A percentile compares a stretch with the other conserved stretches of the same genome.
Conservation (phyloP, 2,113 vertebrate species). For the Sitta europaea region DNA sequence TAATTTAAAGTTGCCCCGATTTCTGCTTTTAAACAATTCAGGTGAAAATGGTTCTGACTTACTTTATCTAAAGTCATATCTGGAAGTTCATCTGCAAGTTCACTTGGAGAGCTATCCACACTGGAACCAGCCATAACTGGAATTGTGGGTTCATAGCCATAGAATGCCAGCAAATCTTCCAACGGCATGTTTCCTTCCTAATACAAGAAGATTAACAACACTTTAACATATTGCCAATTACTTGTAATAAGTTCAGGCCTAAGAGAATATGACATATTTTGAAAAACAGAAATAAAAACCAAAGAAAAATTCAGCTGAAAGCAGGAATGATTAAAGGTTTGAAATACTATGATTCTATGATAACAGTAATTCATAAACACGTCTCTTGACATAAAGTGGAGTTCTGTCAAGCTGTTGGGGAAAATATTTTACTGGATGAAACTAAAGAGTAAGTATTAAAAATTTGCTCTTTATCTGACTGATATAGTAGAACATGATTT, state of each 20-base stretch:
- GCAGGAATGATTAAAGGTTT: neutral
- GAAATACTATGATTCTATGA: neutral
- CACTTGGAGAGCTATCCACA: conserved; percentile 91
- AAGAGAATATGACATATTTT: neutral
- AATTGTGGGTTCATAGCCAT: conserved; percentile 89
- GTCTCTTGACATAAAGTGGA: neutral
- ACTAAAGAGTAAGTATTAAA: neutral
- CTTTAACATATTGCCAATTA: neutral
- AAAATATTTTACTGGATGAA: neutral
- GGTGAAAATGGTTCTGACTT: neutral
- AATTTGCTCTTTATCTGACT: neutral
- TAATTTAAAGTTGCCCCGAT: neutral
- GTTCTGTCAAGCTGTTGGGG: neutral
- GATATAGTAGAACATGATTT: neutral
- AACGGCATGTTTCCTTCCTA: conserved; percentile 97
- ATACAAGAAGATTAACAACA: neutral
- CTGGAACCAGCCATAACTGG: conserved; percentile 83
- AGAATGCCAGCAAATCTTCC: conserved; percentile 93
- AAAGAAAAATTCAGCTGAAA: neutral
- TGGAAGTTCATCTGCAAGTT: conserved; percentile 93
- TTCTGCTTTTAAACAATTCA: neutral
- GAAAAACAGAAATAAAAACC: neutral
- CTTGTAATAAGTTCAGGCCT: neutral
- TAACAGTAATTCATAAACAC: neutral
- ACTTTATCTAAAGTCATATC: conserved; percentile 99